These are phyloP conservation scores for Lydus trimaculatus DNA, from an alignment of 2,888 invertebrate genomes.

Conservation along the genomic window DNA sequence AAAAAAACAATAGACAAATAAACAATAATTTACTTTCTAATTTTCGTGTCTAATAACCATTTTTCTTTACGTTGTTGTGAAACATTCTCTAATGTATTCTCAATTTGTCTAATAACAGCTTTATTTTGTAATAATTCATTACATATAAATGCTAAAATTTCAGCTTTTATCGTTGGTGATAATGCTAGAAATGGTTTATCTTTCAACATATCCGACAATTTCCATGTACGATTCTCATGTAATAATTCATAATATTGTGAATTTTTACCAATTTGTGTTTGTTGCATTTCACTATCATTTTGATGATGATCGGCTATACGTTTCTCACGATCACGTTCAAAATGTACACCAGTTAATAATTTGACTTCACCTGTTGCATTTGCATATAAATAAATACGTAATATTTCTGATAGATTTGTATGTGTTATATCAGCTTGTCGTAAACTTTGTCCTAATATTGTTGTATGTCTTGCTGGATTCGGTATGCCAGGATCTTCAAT, in stretches of 20 bases:
- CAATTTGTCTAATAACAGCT: conserved; percentile 88
- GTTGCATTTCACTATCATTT: conserved; percentile 71
- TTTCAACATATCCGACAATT: conserved; percentile 79
- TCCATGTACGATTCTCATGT: conserved; percentile 80
- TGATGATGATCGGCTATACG: conserved; percentile 85
- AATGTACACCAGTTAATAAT: conserved; percentile 79
- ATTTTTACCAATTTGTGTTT: conserved; percentile 76
- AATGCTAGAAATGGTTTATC: conserved; percentile 87
- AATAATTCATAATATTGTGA: conserved; percentile 80
- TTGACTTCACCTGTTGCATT: conserved; percentile 89
- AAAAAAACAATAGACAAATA: conserved; percentile 24
- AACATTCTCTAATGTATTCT: conserved; percentile 79
- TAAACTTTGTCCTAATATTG: conserved; percentile 88
- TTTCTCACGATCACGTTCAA: conserved; percentile 82
- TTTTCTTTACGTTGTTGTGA: conserved; percentile 89
- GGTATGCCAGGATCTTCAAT: conserved; percentile 94
- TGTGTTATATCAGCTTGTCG: conserved; percentile 90
- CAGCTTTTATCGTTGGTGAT: conserved; percentile 85
- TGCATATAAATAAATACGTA: conserved; percentile 90
- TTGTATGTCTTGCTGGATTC: conserved; percentile 88
- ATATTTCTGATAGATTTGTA: conserved; percentile 88
- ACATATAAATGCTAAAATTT: conserved; percentile 89
- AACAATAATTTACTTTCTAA: conserved; percentile 77
- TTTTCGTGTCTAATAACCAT: conserved; percentile 91
- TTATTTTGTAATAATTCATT: conserved; percentile 95